Conservation (phyloP, 1,140 invertebrate genomes). For the Globodera rostochiensis region DNA sequence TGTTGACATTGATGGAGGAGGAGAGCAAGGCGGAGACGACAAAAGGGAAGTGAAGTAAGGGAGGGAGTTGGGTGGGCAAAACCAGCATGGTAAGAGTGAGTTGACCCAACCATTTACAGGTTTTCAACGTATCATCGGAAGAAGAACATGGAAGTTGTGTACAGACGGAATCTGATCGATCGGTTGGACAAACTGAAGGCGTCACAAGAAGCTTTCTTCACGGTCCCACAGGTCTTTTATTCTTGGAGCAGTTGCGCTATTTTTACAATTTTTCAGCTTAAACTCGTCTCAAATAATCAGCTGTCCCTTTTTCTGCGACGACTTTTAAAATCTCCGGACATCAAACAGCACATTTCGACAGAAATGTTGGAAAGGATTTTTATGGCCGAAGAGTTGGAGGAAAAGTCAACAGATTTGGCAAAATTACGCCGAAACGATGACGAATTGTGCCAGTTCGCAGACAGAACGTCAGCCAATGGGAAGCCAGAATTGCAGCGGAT, state of each 20-base stretch:
- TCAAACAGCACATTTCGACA: neutral
- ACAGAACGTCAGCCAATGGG: neutral
- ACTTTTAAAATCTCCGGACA: neutral
- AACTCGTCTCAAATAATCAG: neutral
- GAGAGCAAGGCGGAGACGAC: neutral
- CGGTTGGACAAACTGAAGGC: conserved; percentile 21
- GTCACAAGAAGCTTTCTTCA: conserved; percentile 10
- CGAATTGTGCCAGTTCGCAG: conserved; percentile 1
- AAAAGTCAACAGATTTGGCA: neutral
- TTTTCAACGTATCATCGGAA: conserved; percentile 20
- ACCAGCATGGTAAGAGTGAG: too few species aligned
- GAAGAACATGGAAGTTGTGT: conserved; percentile 13
- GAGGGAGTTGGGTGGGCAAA: neutral
- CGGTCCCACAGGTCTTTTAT: conserved; percentile 14
- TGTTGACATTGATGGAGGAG: neutral
- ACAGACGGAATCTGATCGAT: conserved; percentile 2
- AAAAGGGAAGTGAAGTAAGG: neutral
- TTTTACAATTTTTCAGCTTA: neutral
- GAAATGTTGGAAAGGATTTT: conserved; percentile 7
- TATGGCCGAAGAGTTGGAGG: neutral
- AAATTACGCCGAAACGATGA: neutral
- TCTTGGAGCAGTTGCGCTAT: neutral
- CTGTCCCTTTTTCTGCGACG: conserved; percentile 3
- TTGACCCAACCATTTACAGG: neutral
- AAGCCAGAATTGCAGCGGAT: neutral